These are phyloP conservation scores for Chrysina gloriosa DNA, from an alignment of 2,888 invertebrate species.

Conservation along the genomic window DNA sequence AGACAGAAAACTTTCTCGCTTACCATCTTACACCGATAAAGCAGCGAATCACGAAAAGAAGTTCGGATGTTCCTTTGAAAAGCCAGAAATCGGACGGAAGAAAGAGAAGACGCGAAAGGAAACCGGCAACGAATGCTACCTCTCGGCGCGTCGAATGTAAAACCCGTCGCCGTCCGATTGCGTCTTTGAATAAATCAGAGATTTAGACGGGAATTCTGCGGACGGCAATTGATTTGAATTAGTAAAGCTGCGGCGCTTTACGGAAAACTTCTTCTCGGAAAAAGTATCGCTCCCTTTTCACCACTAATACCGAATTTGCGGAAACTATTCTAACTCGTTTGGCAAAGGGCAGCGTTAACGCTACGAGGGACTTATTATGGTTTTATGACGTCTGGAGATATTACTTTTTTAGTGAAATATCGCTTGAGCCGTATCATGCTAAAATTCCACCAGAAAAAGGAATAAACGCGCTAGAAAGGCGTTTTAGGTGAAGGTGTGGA, in stretches of 20 bases:
- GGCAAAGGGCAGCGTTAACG: background rate
- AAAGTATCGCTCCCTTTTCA: conserved; percentile 23
- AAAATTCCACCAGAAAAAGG: background rate
- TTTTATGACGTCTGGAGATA: conserved; percentile 20
- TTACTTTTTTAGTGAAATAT: conserved; percentile 15
- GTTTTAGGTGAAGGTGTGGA: background rate
- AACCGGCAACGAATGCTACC: conserved; percentile 11
- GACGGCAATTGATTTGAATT: conserved; percentile 34
- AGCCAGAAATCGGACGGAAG: conserved; percentile 18
- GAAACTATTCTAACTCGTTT: conserved; percentile 10
- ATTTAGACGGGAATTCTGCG: conserved; percentile 22
- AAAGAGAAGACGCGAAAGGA: background rate
- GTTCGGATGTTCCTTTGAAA: conserved; percentile 15
- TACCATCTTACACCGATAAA: conserved; percentile 12
- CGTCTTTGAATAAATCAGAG: conserved; percentile 35
- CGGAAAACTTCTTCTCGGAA: conserved; percentile 5
- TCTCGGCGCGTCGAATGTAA: conserved; percentile 19
- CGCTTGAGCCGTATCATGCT: background rate
- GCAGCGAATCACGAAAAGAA: conserved; percentile 7
- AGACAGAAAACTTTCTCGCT: background rate
- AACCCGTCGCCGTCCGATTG: conserved; percentile 24
- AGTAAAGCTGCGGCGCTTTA: conserved; percentile 25
- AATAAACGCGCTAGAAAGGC: background rate
- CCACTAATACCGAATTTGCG: background rate
- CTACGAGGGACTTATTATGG: conserved; percentile 9